A percentile compares a stretch with the other conserved stretches of the same genome.
These are phyloP conservation scores for Oryzias sinensis DNA, from an alignment of 2,797 vertebrate genomes.

Conservation along the genomic window DNA sequence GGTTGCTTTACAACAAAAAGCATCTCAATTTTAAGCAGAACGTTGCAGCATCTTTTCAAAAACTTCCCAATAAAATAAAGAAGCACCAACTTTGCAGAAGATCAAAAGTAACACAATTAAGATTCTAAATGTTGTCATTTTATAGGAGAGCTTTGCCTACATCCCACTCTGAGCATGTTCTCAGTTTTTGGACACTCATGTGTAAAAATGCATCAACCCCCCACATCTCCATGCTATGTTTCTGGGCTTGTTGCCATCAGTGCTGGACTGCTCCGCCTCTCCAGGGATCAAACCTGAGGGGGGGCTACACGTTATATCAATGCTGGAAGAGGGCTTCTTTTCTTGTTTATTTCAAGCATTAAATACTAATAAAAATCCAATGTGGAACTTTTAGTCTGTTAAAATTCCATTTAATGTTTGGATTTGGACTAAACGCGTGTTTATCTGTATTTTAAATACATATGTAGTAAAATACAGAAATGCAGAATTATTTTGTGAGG, in stretches of 20 bases:
- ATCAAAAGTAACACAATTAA: neutral
- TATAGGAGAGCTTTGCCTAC: constrained; percentile 25
- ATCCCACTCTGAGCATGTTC: constrained; percentile 35
- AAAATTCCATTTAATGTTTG: no score
- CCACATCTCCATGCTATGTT: constrained; percentile 32
- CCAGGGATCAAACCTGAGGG: constrained; percentile 57
- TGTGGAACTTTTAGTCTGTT: no score
- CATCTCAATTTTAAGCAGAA: no score
- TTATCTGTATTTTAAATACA: no score
- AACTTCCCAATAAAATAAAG: constrained; percentile 1
- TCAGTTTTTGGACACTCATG: constrained; percentile 48
- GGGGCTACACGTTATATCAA: constrained; percentile 10
- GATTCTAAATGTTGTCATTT: constrained; percentile 25
- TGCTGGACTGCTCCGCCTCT: constrained; percentile 45
- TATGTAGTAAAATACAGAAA: no score
- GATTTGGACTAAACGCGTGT: no score
- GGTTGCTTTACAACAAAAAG: no score
- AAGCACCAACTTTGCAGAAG: neutral
- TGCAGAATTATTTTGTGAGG: no score
- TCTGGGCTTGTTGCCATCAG: constrained; percentile 63
- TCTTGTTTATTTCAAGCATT: no score
- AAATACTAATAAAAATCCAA: no score
- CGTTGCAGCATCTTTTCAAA: constrained; percentile 6
- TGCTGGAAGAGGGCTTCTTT: no score
- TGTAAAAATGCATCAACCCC: constrained; percentile 31